Evolutionary conservation across 2,888 invertebrate species (phyloP).

Genomic region (Drosophila helvetica): DNA sequence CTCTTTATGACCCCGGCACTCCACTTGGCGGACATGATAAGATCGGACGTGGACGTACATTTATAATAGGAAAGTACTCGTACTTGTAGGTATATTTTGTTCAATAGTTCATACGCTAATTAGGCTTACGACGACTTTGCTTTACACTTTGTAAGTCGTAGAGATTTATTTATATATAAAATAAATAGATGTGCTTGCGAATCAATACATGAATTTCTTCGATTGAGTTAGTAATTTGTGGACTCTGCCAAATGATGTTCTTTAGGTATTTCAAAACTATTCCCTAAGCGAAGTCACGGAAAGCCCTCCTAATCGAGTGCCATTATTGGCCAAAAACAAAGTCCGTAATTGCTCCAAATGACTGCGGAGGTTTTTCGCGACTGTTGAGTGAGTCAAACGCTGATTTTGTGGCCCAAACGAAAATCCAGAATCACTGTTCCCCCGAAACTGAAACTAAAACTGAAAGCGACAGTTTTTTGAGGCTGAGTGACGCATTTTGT

Average conservation of each 20-base stretch:
- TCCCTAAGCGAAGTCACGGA: too few relatives aligned
- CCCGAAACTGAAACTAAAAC: too few relatives aligned
- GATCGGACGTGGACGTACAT: neutral
- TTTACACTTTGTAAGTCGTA: too few relatives aligned
- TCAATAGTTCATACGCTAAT: neutral
- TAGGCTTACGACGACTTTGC: neutral
- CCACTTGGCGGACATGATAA: neutral
- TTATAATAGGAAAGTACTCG: too few relatives aligned
- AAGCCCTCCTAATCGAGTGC: neutral
- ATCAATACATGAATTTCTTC: too few relatives aligned
- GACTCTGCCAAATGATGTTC: too few relatives aligned
- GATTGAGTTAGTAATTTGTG: too few relatives aligned
- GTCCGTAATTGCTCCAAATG: neutral
- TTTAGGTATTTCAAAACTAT: too few relatives aligned
- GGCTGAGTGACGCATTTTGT: conserved; percentile 26
- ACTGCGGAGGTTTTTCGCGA: neutral
- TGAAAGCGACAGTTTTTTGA: too few relatives aligned
- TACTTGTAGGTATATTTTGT: neutral
- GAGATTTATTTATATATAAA: too few relatives aligned
- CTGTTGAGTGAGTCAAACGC: neutral
- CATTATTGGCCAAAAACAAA: neutral
- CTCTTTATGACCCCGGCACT: neutral
- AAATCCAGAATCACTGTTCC: conserved; percentile 28
- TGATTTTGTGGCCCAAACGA: neutral
- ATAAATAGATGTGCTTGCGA: too few relatives aligned